A percentile compares a stretch with the other conserved stretches of the same genome.
Conservation (phyloP, 1,140 invertebrate genomes). For the Nymphalis io region DNA sequence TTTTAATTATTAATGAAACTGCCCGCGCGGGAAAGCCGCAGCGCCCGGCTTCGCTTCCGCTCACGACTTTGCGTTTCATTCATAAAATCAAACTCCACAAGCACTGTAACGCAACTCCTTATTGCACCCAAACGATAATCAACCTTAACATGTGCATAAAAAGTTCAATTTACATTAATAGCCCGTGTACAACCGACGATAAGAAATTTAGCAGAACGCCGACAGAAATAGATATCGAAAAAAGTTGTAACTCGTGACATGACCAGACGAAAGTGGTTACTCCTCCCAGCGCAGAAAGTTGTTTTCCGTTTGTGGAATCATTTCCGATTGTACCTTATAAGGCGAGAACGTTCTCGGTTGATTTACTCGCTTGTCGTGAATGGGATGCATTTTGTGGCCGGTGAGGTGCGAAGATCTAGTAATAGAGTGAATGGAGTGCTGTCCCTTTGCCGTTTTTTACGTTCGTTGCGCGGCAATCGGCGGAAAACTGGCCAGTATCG, state of each 20-base stretch:
- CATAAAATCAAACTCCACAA: constrained; percentile 64
- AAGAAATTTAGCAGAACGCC: constrained; percentile 21
- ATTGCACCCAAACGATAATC: constrained; percentile 37
- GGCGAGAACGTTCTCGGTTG: constrained; percentile 61
- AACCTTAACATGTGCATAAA: constrained; percentile 37
- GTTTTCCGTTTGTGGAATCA: constrained; percentile 68
- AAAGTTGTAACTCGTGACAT: constrained; percentile 67
- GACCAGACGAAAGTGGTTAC: constrained; percentile 71
- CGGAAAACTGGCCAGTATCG: constrained; percentile 56
- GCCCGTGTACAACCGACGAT: constrained; percentile 3
- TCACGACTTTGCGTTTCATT: constrained; percentile 77
- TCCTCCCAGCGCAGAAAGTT: constrained; percentile 66
- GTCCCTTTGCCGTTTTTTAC: constrained; percentile 46
- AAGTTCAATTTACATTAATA: constrained; percentile 23
- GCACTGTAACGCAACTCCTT: constrained; percentile 45
- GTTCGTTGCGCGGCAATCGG: constrained; percentile 42
- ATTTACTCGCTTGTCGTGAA: constrained; percentile 77
- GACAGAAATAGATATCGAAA: constrained; percentile 72
- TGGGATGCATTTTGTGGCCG: constrained; percentile 72
- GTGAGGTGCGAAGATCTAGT: constrained; percentile 75
- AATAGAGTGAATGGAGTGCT: constrained; percentile 68
- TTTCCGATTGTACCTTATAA: constrained; percentile 56
- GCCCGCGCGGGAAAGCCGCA: constrained; percentile 77
- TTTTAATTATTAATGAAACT: constrained; percentile 81
- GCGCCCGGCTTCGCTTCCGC: constrained; percentile 73